Evolutionary conservation across 2,113 vertebrate genomes (phyloP), one percentile per base, ranked within the genome.

Genomic region (Athene noctua): DNA sequence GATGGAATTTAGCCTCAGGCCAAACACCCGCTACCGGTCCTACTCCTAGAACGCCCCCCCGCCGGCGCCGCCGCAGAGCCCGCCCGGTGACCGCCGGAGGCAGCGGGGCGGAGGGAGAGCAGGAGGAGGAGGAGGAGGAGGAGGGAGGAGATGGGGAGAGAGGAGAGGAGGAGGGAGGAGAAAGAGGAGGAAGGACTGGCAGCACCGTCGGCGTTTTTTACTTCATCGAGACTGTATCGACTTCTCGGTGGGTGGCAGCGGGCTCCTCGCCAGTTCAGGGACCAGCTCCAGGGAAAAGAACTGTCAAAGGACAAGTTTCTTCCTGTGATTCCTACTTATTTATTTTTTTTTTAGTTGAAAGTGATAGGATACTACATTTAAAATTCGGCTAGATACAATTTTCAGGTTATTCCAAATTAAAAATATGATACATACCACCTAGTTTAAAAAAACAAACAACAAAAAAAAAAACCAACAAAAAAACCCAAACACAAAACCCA

Each of bases 181-280:
- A 46, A 46, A 15, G 4, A 17, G 25, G 22, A 18, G 20, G 6
- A 26, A 29, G 34, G 8, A 21, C 4, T 1, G 40, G 20, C 34
- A 14, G 40, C 7, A 5, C 40, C 6, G 1, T 2, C 4, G 2
- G 5, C 20, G 3, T 29, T 19, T 13, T 44, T 10, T 1, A 17
- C 21, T 54, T 18, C 16, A 6, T 5, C 1, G 4, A 5, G 2
- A 4, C 25, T 3, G 2, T 2, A 4, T 2, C 1, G 2, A 2
- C 14, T 29, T 6, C 25, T 26, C 1, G 6, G 18, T 2, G 29
- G 36, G 9, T 13, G 1, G 0, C 30, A 21, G 26, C 2, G 2
- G 22, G 9, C 4, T 40, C 65, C 44, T 49, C 30, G 2, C 42
- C 32, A 7, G 2, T 7, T 14, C 51, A 6, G 13, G n/a, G 36